These are phyloP conservation scores for Pangasianodon gigas DNA, from an alignment of 2,113 vertebrate species.

Conservation along the genomic window DNA sequence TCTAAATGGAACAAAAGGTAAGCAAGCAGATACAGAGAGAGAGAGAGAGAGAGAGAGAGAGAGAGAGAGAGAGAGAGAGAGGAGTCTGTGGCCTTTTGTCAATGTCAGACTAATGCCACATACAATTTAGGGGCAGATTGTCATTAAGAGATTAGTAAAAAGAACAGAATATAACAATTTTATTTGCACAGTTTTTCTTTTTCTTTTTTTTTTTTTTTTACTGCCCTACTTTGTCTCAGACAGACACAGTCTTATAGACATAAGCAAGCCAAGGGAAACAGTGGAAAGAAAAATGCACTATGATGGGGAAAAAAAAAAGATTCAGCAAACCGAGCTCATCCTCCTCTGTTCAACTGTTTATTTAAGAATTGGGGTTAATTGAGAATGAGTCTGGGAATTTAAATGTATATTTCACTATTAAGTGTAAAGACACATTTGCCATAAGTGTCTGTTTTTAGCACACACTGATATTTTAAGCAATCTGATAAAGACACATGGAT, in stretches of 20 bases:
- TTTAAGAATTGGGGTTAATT: not conserved
- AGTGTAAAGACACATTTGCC: not conserved
- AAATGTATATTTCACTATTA: not conserved
- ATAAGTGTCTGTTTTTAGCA: not conserved
- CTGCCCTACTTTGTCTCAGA: not conserved
- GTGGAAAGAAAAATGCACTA: not conserved
- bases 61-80: conserved; percentile 35
- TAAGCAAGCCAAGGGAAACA: not conserved
- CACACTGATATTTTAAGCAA: not conserved
- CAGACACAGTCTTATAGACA: not conserved
- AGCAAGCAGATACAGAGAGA: not conserved
- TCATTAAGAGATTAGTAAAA: not conserved
- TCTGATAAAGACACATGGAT: not conserved
- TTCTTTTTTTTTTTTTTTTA: not conserved
- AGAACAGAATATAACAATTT: not conserved
- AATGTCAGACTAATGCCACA: conserved; percentile 66
- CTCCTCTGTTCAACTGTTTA: not conserved
- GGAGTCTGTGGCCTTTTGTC: conserved; percentile 59
- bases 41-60: conserved; percentile 12
- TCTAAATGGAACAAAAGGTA: conserved; percentile 55
- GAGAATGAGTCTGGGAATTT: not conserved
- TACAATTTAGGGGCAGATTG: not conserved
- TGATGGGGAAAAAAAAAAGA: not conserved
- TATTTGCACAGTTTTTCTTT: too few species aligned
- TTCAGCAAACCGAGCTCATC: not conserved